Evolutionary conservation across 2,888 invertebrate species (phyloP), one percentile per base, ranked within the genome.

Genomic region (Microctonus aethiopoides): DNA sequence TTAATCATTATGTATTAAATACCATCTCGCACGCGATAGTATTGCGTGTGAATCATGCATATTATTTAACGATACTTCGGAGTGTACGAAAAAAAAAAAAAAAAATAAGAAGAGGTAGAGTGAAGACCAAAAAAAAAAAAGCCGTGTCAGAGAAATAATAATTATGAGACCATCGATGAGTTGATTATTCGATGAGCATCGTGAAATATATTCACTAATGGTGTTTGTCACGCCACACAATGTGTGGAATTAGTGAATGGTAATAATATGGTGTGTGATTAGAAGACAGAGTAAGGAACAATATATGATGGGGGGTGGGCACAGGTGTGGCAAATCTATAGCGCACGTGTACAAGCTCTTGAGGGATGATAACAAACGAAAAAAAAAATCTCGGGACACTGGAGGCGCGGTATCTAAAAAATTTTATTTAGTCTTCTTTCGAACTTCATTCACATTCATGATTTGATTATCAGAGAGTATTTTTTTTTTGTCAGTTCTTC

Each of bases 281-380:
- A 74, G 74, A 71, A 62, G 72, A 71, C 3, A 4, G 16, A 46
- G 6, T 46, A 16, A 46, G 16, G 46, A 46, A 46, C 46, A 46
- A 46, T 46, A 46, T 46, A 20, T 46, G 7, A 46, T 46, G 16
- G 75, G n/a, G n/a, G 74, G 75, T 74, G 74, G 71, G 68, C 67
- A 57, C 60, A 75, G 75, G 74, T 74, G 74, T 71, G 75, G 75
- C 75, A 70, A 52, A 54, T 62, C 7, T 46, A 46, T 46, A 57
- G 34, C 34, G 36, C 65, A 63, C 61, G 52, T 64, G 52, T 63
- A 57, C 20, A 9, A 34, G 34, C 34, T 57, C 69, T 70, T 70
- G 60, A 59, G 51, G 41, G 67, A 60, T 29, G 56, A 46, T 46
- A 46, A 46, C 46, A 7, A 54, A 54, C 54, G 3, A 24, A 54